These are phyloP conservation scores for Halesus radiatus DNA, from an alignment of 1,140 invertebrate species.

Conservation along the genomic window DNA sequence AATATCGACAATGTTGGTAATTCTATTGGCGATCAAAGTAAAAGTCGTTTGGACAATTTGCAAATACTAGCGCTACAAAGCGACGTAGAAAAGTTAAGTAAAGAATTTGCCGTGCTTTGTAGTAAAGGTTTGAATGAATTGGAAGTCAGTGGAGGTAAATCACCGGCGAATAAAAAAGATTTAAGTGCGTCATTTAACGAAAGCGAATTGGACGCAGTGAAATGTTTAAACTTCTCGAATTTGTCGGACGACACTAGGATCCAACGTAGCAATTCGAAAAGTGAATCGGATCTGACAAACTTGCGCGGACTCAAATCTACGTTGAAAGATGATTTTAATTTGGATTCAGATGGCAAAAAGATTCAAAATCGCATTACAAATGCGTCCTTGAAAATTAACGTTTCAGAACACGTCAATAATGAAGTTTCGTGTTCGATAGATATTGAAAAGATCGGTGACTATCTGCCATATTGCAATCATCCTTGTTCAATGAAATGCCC, in stretches of 20 bases:
- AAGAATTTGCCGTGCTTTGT: conserved; percentile 17
- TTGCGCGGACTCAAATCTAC: too few species aligned
- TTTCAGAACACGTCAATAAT: neutral
- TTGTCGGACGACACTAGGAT: conserved; percentile 50
- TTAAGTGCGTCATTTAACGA: neutral
- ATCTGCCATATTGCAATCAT: conserved; percentile 43
- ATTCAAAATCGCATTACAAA: too few species aligned
- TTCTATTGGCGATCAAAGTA: neutral
- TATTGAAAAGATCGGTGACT: conserved; percentile 60
- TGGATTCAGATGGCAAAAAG: too few species aligned
- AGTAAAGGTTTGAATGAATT: neutral
- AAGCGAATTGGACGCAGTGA: neutral
- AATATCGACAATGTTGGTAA: neutral
- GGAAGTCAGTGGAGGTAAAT: neutral
- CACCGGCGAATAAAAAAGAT: neutral
- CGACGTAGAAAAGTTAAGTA: conserved; percentile 33
- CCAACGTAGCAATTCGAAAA: conserved; percentile 48
- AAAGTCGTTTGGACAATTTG: neutral
- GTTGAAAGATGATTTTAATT: too few species aligned
- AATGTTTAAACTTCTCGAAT: conserved; percentile 35
- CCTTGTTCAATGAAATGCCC: conserved; percentile 49
- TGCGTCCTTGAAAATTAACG: neutral
- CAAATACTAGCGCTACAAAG: neutral
- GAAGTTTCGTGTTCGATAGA: conserved; percentile 56
- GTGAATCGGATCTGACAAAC: neutral